Base-by-base conservation (phyloP, 2,888 invertebrate genomes). In the Drosophila formosana region DNA sequence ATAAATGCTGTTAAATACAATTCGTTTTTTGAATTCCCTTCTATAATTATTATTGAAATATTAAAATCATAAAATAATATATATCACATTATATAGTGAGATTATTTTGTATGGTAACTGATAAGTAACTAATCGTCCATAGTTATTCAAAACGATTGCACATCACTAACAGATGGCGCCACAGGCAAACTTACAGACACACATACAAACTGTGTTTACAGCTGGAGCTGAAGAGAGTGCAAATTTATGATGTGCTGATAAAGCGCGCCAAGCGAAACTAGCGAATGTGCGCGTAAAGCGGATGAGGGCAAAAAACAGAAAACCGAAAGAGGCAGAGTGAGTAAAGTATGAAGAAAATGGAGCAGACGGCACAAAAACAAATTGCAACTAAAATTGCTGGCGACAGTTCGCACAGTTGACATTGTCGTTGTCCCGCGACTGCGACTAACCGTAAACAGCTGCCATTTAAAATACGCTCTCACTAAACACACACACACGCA, bases 381-480 rank as follows among this genome's bases (percentile, higher is more conserved):
- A 47, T 49, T 34, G 7, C 13, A 55, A 52, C 58, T 45, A 65
- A 75, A 75, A 62, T 47, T 62, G 39, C 45, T 34, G 37, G 28
- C 23, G 53, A 51, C 49, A 47, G 45, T 53, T 53, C 25, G 18
- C 18, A 61, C 65, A 86, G 80, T 85, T 86, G 80, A 79, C 88
- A 77, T 85, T 85, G 72, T 18, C 37, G 72, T 73, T 72, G 80
- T 63, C 71, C 49, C 75, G 70, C 56, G 43, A 43, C 32, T 32
- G 45, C 45, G 39, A 43, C 28, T 76, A 80, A 75, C 84, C 65
- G 78, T 83, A 68, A 77, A 70, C 57, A 34, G 47, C 65, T 47
- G 78, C 73, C 73, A 72, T 68, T 65, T 53, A 45, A 72, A 61
- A 37, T 8, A 41, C 25, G 26, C 34, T 25, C 70, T 25, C 30